Conservation (phyloP, 1,140 invertebrate species). For the Drosophila varians region DNA sequence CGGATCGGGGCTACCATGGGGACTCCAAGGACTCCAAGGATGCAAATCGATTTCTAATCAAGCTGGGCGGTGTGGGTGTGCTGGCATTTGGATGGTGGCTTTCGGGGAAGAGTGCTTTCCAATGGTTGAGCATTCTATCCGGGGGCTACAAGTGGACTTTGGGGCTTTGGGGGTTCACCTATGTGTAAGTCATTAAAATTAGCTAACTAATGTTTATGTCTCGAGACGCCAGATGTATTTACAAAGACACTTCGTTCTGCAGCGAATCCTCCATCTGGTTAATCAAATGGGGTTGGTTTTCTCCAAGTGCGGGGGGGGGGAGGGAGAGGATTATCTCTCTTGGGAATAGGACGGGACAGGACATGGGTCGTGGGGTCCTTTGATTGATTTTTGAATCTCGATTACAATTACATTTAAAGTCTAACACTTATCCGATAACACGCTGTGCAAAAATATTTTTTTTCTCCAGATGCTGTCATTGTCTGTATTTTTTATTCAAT, state of each 20-base stretch:
- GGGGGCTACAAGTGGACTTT: not conserved
- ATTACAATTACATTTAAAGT: constrained; percentile 59
- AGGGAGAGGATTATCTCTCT: not conserved
- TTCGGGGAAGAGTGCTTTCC: not conserved
- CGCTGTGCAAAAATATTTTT: constrained; percentile 76
- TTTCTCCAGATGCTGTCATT: constrained; percentile 10
- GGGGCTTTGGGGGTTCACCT: not conserved
- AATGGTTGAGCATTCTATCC: constrained; percentile 11
- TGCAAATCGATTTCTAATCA: not conserved
- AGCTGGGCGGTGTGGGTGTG: not conserved
- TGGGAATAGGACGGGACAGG: not conserved
- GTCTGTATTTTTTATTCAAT: constrained; percentile 9
- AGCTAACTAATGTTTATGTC: constrained; percentile 64
- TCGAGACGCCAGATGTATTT: constrained; percentile 40
- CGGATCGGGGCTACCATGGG: not conserved
- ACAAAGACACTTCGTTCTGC: constrained; percentile 34
- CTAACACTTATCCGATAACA: constrained; percentile 77
- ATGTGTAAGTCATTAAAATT: constrained; percentile 52
- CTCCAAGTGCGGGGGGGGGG: too few species aligned
- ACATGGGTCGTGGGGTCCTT: not conserved
- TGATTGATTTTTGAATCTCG: constrained; percentile 52
- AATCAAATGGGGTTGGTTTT: constrained; percentile 15
- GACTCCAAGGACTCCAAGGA: not conserved
- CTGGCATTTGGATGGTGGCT: not conserved
- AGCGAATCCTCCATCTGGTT: constrained; percentile 34